Percentiles rank a stretch among this genome's conserved stretches.
phyloP scores from a whole-genome alignment of 2,113 vertebrate species.

The Gymnarchus niloticus region DNA sequence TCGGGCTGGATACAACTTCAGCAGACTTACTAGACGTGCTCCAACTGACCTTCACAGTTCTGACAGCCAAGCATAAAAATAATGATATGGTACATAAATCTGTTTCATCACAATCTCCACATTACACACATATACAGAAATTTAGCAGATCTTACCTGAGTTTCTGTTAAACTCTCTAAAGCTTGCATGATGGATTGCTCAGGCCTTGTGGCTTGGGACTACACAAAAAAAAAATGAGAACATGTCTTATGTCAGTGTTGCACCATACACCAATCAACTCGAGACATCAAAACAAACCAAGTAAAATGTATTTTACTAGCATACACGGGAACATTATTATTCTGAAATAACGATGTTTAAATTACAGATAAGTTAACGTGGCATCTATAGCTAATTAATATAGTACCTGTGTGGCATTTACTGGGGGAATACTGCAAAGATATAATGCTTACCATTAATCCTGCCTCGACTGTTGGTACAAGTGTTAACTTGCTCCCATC shows the following conservation, averaged over 20 bases:
- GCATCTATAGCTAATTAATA: not conserved
- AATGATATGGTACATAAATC: not conserved
- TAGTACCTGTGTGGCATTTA: not conserved
- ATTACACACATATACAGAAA: not conserved
- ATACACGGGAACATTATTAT: not conserved
- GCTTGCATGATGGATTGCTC: conserved; percentile 76
- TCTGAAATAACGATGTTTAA: not conserved
- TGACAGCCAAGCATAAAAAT: not conserved
- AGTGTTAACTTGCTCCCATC: conserved; percentile 87
- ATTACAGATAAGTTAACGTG: not conserved
- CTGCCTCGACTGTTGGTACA: conserved; percentile 81
- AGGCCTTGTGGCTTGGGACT: conserved; percentile 64
- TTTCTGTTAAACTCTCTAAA: conserved; percentile 76
- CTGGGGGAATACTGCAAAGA: not conserved
- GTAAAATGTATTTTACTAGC: not conserved
- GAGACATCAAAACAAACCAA: not conserved
- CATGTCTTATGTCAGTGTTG: not conserved
- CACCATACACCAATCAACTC: not conserved
- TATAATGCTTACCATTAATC: conserved; percentile 70
- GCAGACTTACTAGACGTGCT: not conserved
- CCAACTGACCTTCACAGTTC: not conserved
- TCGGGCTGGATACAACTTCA: not conserved
- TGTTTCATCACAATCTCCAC: not conserved
- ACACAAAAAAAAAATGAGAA: not conserved
- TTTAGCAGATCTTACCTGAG: conserved; percentile 63